Base-by-base conservation (phyloP, 1,140 invertebrate species). In the Harlomillsia oculata region DNA sequence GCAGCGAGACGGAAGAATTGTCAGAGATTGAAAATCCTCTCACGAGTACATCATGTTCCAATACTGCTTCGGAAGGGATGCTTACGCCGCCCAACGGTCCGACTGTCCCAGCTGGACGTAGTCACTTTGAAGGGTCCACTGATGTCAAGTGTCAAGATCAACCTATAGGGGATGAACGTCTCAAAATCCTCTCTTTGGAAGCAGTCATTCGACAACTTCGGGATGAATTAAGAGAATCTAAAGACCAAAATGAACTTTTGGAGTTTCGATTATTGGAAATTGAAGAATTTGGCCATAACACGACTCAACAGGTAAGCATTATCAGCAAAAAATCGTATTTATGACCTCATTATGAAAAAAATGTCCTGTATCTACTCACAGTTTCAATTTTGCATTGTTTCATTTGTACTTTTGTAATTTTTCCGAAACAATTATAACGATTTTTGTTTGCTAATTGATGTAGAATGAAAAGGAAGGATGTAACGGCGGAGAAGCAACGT, bases 201-300 rank as follows among this genome's bases (percentile, higher is more conserved):
- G 23, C 52, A 5, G 60, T 53, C n/a, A 62, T 65, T 52, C 44
- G 41, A 18, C 52, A 62, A 37, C 56, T 65, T 2, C 49, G 48
- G 18, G 63, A 65, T 29, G 63, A 65, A 41, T 48, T 65, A 6
- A 45, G 46, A 9, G 63, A 65, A 41, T 62, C 48, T 40, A 59
- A 59, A 41, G 63, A 65, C 43, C 63, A 65, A 51, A 65, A 65
- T 53, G 63, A 65, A 32, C 51, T 65, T 8, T 39, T 65, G 16
- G 63, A 65, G 37, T 65, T 65, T 44, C 34, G 63, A 30, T 50
- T 65, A 1, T 32, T 65, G 41, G 63, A 65, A 60, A 59, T 65
- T 48, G 59, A 58, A 52, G 57, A 65, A 23, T 30, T 59, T 14
- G 55, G 51, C 9, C 2, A 18, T 8, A n/a, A 51, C 45, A n/a